These are phyloP conservation scores for Holotrichia oblita DNA, from an alignment of 1,140 invertebrate genomes.

Conservation along the genomic window DNA sequence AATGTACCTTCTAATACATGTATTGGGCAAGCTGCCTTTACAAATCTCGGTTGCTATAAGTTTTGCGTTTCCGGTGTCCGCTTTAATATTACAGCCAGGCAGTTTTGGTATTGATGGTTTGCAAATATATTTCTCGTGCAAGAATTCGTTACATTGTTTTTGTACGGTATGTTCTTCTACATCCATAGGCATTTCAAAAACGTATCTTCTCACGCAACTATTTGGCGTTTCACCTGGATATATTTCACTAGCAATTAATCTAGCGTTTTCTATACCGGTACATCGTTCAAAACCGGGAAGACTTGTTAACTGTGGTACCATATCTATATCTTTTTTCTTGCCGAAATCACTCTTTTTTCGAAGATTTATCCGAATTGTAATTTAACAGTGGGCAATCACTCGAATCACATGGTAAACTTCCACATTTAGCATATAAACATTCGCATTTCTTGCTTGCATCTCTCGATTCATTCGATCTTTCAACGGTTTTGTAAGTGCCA, in stretches of 20 bases:
- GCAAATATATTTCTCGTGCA: background rate
- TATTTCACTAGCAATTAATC: slow-evolving; percentile 26
- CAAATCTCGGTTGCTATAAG: slow-evolving; percentile 27
- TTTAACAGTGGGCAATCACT: slow-evolving; percentile 16
- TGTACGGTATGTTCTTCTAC: background rate
- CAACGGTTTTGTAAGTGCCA: background rate
- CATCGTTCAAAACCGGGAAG: background rate
- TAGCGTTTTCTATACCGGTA: background rate
- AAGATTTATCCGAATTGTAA: background rate
- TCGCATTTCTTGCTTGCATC: background rate
- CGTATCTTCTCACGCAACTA: slow-evolving; percentile 34
- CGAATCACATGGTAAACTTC: background rate
- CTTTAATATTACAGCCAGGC: background rate
- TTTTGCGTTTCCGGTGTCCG: slow-evolving; percentile 16
- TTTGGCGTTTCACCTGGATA: background rate
- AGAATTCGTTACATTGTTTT: background rate
- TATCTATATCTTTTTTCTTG: background rate
- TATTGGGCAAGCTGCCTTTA: background rate
- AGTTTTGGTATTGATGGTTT: background rate
- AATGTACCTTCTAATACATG: slow-evolving; percentile 38
- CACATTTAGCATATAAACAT: background rate
- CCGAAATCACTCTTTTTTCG: background rate
- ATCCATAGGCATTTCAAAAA: slow-evolving; percentile 41
- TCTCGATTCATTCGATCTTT: background rate
- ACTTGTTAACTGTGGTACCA: background rate